Conservation (phyloP, 2,113 vertebrate genomes). For the Microtus richardsoni region DNA sequence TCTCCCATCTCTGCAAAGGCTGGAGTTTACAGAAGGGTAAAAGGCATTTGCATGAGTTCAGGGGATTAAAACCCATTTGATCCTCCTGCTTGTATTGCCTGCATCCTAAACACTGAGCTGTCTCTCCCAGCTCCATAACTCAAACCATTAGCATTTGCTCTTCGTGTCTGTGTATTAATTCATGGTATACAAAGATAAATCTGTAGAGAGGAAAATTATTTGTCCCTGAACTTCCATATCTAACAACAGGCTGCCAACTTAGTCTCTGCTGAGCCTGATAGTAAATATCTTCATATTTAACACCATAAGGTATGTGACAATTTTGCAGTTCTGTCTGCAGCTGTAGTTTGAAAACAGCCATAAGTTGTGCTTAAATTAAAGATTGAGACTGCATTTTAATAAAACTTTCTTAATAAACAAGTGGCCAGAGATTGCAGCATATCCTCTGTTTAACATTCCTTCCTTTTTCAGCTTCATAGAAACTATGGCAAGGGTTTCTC, state of each 20-base stretch:
- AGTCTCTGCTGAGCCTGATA: neutral
- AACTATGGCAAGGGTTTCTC: neutral
- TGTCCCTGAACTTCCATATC: neutral
- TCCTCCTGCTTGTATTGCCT: neutral
- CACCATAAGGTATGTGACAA: neutral
- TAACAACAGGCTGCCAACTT: neutral
- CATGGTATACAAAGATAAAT: neutral
- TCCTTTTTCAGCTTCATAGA: slow-evolving; percentile 40
- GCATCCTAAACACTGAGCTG: too few relatives aligned
- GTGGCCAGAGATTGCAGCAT: neutral
- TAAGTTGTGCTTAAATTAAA: neutral
- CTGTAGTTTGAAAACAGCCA: neutral
- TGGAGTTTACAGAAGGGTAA: neutral
- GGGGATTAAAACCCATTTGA: neutral
- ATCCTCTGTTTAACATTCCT: neutral
- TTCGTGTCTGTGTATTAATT: neutral
- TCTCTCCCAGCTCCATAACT: neutral
- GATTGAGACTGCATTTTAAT: neutral
- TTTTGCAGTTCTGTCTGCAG: neutral
- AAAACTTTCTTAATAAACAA: slow-evolving; percentile 42
- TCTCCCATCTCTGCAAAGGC: neutral
- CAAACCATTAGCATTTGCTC: neutral
- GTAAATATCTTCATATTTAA: neutral
- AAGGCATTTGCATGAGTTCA: neutral
- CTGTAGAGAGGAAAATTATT: neutral